These are phyloP conservation scores for Drosophila subpulchrella DNA, from an alignment of 1,140 invertebrate species.

Conservation along the genomic window DNA sequence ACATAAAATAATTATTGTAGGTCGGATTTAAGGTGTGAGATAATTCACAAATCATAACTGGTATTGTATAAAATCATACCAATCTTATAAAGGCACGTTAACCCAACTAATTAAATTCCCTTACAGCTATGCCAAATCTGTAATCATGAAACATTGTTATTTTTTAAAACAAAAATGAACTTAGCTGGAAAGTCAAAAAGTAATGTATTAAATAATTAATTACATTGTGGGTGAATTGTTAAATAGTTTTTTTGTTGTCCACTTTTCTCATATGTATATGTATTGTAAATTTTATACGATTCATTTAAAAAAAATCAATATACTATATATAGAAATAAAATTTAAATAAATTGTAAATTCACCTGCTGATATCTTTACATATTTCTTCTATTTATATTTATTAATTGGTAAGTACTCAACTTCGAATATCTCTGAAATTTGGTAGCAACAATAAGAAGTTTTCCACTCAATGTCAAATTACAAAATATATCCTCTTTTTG, in stretches of 20 bases:
- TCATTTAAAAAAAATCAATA: background rate
- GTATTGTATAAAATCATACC: slow-evolving; percentile 10
- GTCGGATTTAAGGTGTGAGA: slow-evolving; percentile 8
- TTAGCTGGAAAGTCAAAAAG: background rate
- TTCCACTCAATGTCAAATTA: too few relatives aligned
- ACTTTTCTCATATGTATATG: background rate
- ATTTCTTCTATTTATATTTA: too few relatives aligned
- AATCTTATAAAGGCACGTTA: slow-evolving; percentile 19
- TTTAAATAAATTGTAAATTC: too few relatives aligned
- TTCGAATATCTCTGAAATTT: too few relatives aligned
- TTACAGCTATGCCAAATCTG: background rate
- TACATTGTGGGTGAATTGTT: background rate
- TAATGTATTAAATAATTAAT: too few relatives aligned
- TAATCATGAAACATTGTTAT: background rate
- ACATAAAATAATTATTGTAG: slow-evolving; percentile 42
- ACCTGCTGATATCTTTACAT: too few relatives aligned
- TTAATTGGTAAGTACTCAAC: too few relatives aligned
- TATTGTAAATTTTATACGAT: slow-evolving; percentile 2
- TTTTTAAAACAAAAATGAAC: background rate
- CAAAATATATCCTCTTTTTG: too few relatives aligned
- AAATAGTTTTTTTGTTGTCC: background rate
- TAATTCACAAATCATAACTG: slow-evolving; percentile 19
- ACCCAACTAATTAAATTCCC: background rate
- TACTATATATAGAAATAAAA: background rate
- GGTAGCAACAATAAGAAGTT: too few relatives aligned